phyloP scores from a whole-genome alignment of 2,113 vertebrate species.

The Barnardius zonarius region DNA sequence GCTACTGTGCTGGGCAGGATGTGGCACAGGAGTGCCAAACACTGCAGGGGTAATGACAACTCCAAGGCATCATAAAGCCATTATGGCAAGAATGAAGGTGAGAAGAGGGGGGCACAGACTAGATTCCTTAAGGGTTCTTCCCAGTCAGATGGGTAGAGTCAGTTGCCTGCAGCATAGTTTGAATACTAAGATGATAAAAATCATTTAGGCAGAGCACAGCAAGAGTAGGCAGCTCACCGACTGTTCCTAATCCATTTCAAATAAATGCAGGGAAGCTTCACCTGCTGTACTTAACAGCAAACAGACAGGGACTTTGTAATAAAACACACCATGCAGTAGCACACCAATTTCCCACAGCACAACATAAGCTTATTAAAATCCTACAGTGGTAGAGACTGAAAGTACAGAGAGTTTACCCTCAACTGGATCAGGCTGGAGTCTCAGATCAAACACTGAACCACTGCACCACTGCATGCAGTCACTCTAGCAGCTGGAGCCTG shows the following conservation, averaged over 20 bases:
- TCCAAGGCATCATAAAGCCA: not conserved
- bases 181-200: not conserved
- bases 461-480: not conserved
- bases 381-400: not conserved
- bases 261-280: not conserved
- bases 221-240: not conserved
- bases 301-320: not conserved
- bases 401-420: not conserved
- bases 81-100: not conserved
- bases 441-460: not conserved
- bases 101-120: not conserved
- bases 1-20: rapidly evolving
- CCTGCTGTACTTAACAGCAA: not conserved
- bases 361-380: not conserved
- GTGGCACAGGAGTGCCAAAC: not conserved
- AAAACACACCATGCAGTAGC: not conserved
- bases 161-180: not conserved
- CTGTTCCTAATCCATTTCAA: not conserved
- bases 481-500: not conserved
- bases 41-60: not conserved
- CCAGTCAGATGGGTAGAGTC: not conserved
- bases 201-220: not conserved
- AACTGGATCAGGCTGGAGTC: not conserved
- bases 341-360: not conserved
- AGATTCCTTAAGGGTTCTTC: not conserved